These are phyloP conservation scores for Balanococcus diminutus DNA, from an alignment of 2,888 invertebrate genomes.

Conservation along the genomic window DNA sequence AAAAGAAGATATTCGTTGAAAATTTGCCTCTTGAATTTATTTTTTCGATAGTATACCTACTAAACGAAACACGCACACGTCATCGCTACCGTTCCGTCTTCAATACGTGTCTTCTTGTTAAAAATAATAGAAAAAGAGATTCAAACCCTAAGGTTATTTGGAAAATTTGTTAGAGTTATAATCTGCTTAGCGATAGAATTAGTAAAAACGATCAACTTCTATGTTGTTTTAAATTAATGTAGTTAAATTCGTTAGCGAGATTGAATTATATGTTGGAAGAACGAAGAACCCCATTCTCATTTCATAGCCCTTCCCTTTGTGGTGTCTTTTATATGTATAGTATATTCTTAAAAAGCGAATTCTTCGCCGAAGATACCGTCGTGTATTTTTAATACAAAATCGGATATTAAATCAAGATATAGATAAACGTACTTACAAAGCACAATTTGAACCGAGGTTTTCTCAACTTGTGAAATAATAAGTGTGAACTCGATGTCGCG, in stretches of 20 bases:
- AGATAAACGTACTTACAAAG: too few species aligned
- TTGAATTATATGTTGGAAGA: conserved; percentile 6
- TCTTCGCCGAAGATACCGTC: too few species aligned
- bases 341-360: too few species aligned
- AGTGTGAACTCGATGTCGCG: too few species aligned
- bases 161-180: conserved; percentile 38
- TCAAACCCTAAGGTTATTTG: conserved; percentile 41
- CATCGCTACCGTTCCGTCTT: not conserved
- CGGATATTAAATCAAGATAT: too few species aligned
- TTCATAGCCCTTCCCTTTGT: too few species aligned
- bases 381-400: too few species aligned
- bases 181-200: conserved; percentile 41
- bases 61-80: not conserved
- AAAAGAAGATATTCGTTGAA: not conserved
- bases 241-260: conserved; percentile 32
- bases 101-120: conserved; percentile 6
- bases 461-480: too few species aligned
- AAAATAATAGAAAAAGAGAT: conserved; percentile 41
- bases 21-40: conserved; percentile 2
- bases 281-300: too few species aligned
- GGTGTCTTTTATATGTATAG: too few species aligned
- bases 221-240: conserved; percentile 50
- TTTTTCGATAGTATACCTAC: not conserved
- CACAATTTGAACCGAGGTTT: too few species aligned
- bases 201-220: conserved; percentile 45